Conservation (phyloP, 2,113 vertebrate species). For the Brachionichthys hirsutus region DNA sequence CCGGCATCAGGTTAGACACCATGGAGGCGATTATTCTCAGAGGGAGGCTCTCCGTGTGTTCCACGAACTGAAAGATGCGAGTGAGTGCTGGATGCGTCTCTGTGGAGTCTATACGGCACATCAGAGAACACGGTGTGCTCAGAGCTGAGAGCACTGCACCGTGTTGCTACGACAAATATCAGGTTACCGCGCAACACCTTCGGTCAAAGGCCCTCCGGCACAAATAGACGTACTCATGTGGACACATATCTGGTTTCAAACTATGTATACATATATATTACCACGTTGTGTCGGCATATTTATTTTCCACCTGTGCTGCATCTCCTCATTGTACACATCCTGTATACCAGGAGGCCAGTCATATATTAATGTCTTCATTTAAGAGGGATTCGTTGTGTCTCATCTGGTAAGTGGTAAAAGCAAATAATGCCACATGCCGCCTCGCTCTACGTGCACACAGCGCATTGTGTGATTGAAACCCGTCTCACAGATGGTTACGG, state of each 20-base stretch:
- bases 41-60: conserved; percentile 6
- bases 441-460: not conserved
- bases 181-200: conserved; percentile 74
- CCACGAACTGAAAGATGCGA: conserved; percentile 10
- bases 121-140: conserved; percentile 23
- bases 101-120: conserved; percentile 18
- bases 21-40: conserved; percentile 1
- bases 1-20: conserved; percentile 4
- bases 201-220: conserved; percentile 40
- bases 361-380: not conserved
- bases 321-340: not conserved
- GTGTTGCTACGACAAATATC: conserved; percentile 71
- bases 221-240: conserved; percentile 11
- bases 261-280: no score
- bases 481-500: conserved; percentile 45
- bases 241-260: not conserved
- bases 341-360: not conserved
- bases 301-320: not conserved
- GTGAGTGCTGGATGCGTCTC: not conserved
- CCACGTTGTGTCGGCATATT: not conserved
- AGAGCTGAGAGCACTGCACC: conserved; percentile 21
- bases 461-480: conserved; percentile 39
- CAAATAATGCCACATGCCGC: conserved; percentile 40
- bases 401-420: conserved; percentile 9
- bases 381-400: conserved; percentile 11